phyloP scores from a whole-genome alignment of 2,113 vertebrate species.

The Urocolius indicus region DNA sequence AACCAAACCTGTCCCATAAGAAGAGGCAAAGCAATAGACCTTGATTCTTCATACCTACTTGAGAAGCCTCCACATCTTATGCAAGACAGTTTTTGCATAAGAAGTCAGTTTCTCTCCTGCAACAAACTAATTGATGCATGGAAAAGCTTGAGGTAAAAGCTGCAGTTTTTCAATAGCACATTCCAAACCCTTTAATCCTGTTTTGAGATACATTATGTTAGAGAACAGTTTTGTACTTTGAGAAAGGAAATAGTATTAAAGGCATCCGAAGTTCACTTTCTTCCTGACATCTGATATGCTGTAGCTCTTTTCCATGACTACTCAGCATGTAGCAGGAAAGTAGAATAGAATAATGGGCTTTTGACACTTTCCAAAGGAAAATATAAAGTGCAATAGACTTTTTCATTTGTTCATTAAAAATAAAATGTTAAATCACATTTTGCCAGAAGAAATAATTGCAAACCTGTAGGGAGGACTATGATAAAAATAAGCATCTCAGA shows the following conservation, averaged over 20 bases:
- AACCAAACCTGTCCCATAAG: neutral
- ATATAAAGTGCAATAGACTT: neutral
- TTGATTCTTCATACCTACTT: neutral
- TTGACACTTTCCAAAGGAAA: neutral
- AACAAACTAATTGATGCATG: fast-evolving
- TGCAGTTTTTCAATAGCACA: neutral
- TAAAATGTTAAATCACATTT: neutral
- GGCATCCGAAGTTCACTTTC: neutral
- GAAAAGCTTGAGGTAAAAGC: neutral
- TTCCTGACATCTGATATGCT: neutral
- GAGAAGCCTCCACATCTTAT: neutral
- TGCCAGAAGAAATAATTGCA: slow-evolving; percentile 42
- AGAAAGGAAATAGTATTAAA: neutral
- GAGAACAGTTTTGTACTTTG: neutral
- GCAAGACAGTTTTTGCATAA: neutral
- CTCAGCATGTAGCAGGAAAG: neutral
- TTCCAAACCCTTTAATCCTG: neutral
- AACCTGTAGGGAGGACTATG: neutral
- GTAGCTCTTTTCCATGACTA: neutral
- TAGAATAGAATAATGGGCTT: neutral
- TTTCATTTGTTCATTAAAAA: neutral
- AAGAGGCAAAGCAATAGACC: neutral
- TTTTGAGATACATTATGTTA: neutral
- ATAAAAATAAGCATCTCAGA: slow-evolving; percentile 30
- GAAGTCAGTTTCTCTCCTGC: neutral